Conservation (phyloP, 2,888 invertebrate genomes). For the Platypus cylindrus region DNA sequence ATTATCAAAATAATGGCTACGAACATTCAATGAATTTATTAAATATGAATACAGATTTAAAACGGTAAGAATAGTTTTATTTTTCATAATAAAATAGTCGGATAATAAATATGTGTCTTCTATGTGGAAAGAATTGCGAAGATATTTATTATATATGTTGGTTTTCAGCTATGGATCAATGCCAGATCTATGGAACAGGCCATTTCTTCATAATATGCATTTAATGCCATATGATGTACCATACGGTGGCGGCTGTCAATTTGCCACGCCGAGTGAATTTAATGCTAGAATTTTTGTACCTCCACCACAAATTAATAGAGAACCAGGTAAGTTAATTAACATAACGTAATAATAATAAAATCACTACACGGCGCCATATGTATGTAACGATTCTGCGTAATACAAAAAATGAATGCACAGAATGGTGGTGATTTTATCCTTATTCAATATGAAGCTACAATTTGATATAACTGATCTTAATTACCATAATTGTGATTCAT, state of each 20-base stretch:
- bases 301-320: constrained; percentile 19
- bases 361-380: no score
- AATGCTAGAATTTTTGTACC: constrained; percentile 35
- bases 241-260: constrained; percentile 30
- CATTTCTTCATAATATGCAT: constrained; percentile 25
- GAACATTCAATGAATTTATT: constrained; percentile 24
- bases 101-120: neutral
- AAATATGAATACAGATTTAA: constrained; percentile 7
- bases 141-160: neutral
- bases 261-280: constrained; percentile 34
- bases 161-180: constrained; percentile 26
- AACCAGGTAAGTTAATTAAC: constrained; percentile 14
- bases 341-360: no score
- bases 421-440: no score
- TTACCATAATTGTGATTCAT: constrained; percentile 12
- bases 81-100: no score
- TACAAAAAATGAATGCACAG: no score
- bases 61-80: constrained; percentile 10
- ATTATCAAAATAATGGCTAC: constrained; percentile 33
- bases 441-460: neutral
- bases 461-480: neutral
- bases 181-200: constrained; percentile 28
- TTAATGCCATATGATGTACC: constrained; percentile 22
- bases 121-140: neutral
- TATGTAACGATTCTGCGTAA: no score